phyloP scores from a whole-genome alignment of 2,797 vertebrate species.

The Cryptoblepharus egeriae region DNA sequence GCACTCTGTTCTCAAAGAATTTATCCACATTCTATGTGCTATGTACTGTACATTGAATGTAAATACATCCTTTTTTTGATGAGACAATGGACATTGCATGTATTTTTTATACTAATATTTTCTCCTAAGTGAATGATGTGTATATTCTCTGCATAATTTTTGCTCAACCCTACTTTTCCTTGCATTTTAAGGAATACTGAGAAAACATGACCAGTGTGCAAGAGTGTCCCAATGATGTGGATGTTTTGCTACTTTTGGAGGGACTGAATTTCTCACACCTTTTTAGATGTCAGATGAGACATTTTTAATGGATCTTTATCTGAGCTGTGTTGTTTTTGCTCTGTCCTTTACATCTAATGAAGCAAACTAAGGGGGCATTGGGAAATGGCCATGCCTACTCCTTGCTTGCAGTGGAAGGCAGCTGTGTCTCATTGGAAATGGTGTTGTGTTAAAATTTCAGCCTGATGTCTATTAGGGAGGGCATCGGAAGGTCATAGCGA shows the following conservation, averaged over 20 bases:
- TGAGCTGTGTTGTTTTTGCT: slow-evolving; percentile 1
- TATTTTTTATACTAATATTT: not conserved
- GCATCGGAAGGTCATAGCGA: not conserved
- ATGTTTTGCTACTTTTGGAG: slow-evolving; percentile 5
- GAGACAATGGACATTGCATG: not conserved
- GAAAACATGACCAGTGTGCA: not conserved
- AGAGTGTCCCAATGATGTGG: not conserved
- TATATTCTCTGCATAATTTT: not conserved
- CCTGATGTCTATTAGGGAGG: not conserved
- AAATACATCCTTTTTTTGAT: not conserved
- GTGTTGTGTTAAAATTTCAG: slow-evolving; percentile 12
- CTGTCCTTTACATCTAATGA: slow-evolving; percentile 12
- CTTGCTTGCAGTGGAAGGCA: not conserved
- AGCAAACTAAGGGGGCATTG: slow-evolving; percentile 7
- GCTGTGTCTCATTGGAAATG: not conserved
- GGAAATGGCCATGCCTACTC: not conserved
- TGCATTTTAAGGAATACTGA: not conserved
- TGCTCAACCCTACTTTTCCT: not conserved
- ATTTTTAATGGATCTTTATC: slow-evolving; percentile 1
- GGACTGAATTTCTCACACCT: slow-evolving; percentile 17
- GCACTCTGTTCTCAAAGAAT: not conserved
- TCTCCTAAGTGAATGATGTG: not conserved
- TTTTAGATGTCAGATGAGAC: slow-evolving; percentile 23
- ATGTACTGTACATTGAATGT: not conserved
- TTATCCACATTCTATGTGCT: not conserved